A percentile compares a stretch with the other conserved stretches of the same genome.
Conservation (phyloP, 2,113 vertebrate species). For the Phocoena sinus region DNA sequence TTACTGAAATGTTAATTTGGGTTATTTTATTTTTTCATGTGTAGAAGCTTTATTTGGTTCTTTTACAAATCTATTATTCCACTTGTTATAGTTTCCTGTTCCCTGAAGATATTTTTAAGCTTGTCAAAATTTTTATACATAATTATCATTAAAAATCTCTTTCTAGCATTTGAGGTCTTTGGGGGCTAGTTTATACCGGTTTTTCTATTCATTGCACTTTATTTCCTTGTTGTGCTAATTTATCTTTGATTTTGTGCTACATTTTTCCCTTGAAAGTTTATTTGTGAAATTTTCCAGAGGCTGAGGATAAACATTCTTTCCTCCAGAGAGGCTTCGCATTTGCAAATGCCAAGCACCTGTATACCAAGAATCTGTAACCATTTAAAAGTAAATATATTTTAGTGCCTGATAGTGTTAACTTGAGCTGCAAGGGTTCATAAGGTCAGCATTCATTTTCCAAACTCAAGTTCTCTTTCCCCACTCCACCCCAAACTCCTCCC, state of each 20-base stretch:
- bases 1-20: neutral
- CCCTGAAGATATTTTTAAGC: neutral
- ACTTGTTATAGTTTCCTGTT: neutral
- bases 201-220: neutral
- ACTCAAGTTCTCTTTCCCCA: neutral
- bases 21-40: neutral
- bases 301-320: neutral
- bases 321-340: neutral
- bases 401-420: neutral
- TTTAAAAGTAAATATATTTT: neutral
- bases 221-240: neutral
- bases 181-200: neutral
- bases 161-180: neutral
- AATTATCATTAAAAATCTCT: neutral
- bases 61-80: neutral
- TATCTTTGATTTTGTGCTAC: neutral
- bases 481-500: neutral
- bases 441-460: neutral
- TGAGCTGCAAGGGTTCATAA: neutral
- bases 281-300: neutral
- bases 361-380: neutral
- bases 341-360: neutral
- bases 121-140: neutral
- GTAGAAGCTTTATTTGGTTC: neutral
- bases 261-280: neutral